Evolutionary conservation across 2,888 invertebrate genomes (phyloP), one percentile per base, ranked within the genome.

Genomic region (Dicyrtomina minuta): DNA sequence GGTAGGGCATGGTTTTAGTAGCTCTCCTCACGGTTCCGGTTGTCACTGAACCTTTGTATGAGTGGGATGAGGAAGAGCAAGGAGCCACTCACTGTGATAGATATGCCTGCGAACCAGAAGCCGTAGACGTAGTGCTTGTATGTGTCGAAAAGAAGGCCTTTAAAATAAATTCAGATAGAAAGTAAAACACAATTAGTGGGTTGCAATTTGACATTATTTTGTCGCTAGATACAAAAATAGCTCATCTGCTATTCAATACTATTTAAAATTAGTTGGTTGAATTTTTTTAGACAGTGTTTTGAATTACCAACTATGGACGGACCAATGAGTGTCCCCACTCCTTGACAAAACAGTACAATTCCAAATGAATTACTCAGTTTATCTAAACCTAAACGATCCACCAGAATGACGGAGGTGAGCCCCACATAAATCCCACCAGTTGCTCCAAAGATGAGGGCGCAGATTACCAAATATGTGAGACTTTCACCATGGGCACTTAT

Each of bases 321-420:
- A 59, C 96, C 96, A 74, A 96, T 86, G 10, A 96, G 86, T 1
- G 95, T 94, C 3, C 96, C 96, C 67, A 94, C 87, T 65, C 96
- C 96, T 86, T 96, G 96, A 84, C 95, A 96, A 62, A 97, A 86
- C 74, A 97, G 83, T 64, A 96, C 85, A 46, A 97, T 84, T 8
- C 96, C 96, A 83, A 97, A 97, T 26, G 96, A 94, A 82, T 95
- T 96, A n/a, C 96, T 96, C 68, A 97, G 85, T 80, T 88, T 90
- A 75, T 95, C 94, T 75, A 96, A 84, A 17, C 96, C 96, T 65
- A 97, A 84, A 55, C 96, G 86, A 83, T 97, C 96, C 26, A 96
- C 96, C 70, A 96, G 86, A 74, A 96, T 93, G 64, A 96, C 96
- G 22, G 96, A 96, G 2, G 96, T 96, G 64, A 97, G 85, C n/a